These are phyloP conservation scores for Nipponacmea schrenckii DNA, from an alignment of 2,888 invertebrate species.

Conservation along the genomic window DNA sequence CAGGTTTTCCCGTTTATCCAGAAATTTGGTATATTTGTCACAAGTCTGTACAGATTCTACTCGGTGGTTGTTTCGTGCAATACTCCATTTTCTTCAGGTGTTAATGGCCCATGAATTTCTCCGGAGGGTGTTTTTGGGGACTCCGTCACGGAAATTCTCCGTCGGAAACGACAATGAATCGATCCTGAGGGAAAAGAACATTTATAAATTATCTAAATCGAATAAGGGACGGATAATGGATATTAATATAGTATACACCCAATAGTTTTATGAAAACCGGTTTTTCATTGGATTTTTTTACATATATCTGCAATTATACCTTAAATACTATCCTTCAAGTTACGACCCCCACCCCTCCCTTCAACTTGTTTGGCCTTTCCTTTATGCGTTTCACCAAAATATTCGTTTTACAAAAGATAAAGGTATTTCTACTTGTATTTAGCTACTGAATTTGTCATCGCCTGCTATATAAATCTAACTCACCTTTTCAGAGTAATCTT, in stretches of 20 bases:
- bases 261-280: neutral
- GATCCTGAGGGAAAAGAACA: conserved; percentile 1
- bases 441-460: neutral
- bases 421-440: neutral
- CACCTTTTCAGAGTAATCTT: neutral
- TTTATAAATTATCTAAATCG: neutral
- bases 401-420: neutral
- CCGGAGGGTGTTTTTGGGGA: conserved; percentile 2
- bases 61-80: neutral
- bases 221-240: neutral
- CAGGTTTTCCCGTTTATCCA: neutral
- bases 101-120: neutral
- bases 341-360: neutral
- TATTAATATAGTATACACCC: neutral
- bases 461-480: conserved; percentile 1
- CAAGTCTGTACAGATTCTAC: neutral
- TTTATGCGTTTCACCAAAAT: conserved; percentile 3
- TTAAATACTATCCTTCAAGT: neutral
- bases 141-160: conserved; percentile 1
- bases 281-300: neutral
- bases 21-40: too few relatives aligned
- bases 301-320: neutral
- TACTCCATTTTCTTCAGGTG: neutral
- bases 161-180: neutral
- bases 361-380: neutral